Conservation (phyloP, 2,888 invertebrate genomes). For the Timandra comae region DNA sequence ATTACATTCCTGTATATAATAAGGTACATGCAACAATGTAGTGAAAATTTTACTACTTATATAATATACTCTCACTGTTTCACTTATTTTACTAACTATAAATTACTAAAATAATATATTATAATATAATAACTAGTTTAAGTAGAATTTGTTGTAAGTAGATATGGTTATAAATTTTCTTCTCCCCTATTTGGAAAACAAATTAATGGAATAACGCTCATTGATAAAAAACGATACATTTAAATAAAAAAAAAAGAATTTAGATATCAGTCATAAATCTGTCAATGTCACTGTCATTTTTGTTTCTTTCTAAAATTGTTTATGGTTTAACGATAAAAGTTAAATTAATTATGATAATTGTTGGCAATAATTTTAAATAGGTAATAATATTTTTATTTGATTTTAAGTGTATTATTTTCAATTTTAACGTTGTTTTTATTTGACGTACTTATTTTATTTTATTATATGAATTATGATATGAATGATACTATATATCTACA, state of each 20-base stretch:
- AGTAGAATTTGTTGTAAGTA: constrained; percentile 32
- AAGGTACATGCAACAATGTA: constrained; percentile 48
- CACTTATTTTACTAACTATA: constrained; percentile 50
- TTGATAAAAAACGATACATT: background rate
- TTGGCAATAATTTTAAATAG: too few species aligned
- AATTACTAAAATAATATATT: constrained; percentile 18
- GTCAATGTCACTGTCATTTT: too few species aligned
- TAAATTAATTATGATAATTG: too few species aligned
- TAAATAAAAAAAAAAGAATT: background rate
- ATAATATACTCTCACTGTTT: constrained; percentile 51
- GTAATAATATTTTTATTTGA: too few species aligned
- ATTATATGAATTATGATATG: too few species aligned
- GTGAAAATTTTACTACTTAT: constrained; percentile 54
- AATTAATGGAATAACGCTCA: constrained; percentile 2
- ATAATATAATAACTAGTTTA: constrained; percentile 31
- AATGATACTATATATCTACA: too few species aligned
- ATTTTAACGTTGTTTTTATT: background rate
- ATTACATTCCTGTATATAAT: constrained; percentile 53
- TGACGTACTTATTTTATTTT: too few species aligned
- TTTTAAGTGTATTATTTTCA: too few species aligned
- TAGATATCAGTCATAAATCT: constrained; percentile 2
- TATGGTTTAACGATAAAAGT: too few species aligned
- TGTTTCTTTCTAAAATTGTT: too few species aligned
- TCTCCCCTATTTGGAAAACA: constrained; percentile 9
- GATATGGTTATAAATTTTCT: constrained; percentile 22